These are phyloP conservation scores for Cheilosia soror DNA, from an alignment of 2,888 invertebrate species.

Conservation along the genomic window DNA sequence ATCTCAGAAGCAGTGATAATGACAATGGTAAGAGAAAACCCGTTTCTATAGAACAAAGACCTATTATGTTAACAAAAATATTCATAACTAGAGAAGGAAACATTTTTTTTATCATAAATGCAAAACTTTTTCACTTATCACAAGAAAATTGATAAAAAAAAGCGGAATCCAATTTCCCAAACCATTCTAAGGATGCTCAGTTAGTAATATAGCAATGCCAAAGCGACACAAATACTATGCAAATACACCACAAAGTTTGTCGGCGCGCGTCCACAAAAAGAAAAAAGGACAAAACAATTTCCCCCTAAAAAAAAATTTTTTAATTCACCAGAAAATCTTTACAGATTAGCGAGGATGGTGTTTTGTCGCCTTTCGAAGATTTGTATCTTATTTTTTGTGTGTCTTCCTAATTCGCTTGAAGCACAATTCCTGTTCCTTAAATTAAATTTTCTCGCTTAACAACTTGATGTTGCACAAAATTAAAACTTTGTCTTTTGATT, in stretches of 20 bases:
- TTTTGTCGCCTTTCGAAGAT: constrained; percentile 68
- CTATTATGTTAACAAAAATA: constrained; percentile 20
- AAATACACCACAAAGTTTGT: constrained; percentile 69
- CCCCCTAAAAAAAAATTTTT: constrained; percentile 30
- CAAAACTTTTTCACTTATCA: constrained; percentile 74
- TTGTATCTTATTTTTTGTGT: constrained; percentile 41
- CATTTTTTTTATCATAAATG: constrained; percentile 29
- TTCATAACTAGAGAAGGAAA: constrained; percentile 38
- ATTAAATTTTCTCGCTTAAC: constrained; percentile 65
- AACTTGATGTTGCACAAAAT: constrained; percentile 72
- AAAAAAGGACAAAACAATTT: constrained; percentile 23
- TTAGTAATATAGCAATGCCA: constrained; percentile 31
- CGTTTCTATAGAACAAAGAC: constrained; percentile 10
- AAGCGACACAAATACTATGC: constrained; percentile 67
- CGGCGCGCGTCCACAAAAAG: constrained; percentile 27
- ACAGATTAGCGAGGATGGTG: constrained; percentile 64
- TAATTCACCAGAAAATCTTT: constrained; percentile 74
- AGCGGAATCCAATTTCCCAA: constrained; percentile 58
- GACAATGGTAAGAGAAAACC: background rate
- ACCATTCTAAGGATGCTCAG: constrained; percentile 14
- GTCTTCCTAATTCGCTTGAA: constrained; percentile 35
- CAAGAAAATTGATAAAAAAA: constrained; percentile 71
- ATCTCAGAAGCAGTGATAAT: background rate
- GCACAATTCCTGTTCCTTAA: constrained; percentile 59
- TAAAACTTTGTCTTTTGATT: constrained; percentile 75